Evolutionary conservation across 2,888 invertebrate genomes (phyloP), one percentile per base, ranked within the genome.

Genomic region (Metacarcinus magister): DNA sequence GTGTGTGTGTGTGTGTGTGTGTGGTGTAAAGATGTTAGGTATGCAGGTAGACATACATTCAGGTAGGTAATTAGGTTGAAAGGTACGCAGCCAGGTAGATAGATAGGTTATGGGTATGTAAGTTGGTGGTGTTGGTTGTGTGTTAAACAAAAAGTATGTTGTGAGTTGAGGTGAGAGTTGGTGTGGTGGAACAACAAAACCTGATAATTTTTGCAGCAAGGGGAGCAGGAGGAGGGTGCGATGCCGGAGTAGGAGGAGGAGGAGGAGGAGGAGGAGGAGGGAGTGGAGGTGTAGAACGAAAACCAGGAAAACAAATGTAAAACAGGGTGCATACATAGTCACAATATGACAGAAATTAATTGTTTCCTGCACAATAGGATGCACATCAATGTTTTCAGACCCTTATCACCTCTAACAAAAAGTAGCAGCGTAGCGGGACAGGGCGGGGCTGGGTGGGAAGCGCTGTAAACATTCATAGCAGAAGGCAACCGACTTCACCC

Each of bases 1-100:
- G 82, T 82, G 82, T 82, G 82, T 82, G 82, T 82, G 82, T 82
- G 82, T 82, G 28, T 82, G 82, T 82, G 82, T 82, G 82, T 82
- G 82, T 82, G 82, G 23, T 7, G n/a, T n/a, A 67, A n/a, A 67
- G 23, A 67, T n/a, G 23, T 0, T 13, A 54, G 54, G 54, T 13
- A 0, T 0, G 67, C 0, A 67, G 67, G 67, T 4, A 13, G 48
- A 48, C 48, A 48, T 48, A 48, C 13, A 67, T 19, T 4, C 13
- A 19, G 60, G 60, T 19, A 67, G 60, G 60, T 1, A 0, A 19
- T 3, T 7, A n/a, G 16, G 23, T n/a, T 5, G 67, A 7, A 19
- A 16, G n/a, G 67, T n/a, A 23, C n/a, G 23, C 23, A 67, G 67
- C 2, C 3, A 67, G 67, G 4, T n/a, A 67, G 67, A 8, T 82